phyloP scores from a whole-genome alignment of 2,888 invertebrate species.

The Coremacera marginata region DNA sequence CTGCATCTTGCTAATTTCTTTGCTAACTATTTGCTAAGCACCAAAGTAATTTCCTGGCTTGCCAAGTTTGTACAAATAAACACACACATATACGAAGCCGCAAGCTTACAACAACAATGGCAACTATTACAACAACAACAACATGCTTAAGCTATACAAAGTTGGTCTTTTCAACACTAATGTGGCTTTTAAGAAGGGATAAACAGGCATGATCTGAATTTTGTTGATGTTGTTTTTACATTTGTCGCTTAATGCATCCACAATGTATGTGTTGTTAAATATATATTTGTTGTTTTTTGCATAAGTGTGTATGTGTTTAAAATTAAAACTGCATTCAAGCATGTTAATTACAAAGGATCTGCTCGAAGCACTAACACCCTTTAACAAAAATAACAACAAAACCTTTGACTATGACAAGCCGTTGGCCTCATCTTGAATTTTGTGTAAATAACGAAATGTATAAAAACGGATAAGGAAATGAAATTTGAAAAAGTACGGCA shows the following conservation, averaged over 20 bases:
- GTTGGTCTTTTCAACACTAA: neutral
- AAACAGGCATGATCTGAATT: neutral
- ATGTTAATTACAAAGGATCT: slow-evolving; percentile 3
- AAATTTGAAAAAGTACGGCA: no score
- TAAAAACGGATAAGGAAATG: no score
- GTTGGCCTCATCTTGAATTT: no score
- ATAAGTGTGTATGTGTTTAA: neutral
- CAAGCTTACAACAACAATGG: slow-evolving; percentile 8
- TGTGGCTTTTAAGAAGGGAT: neutral
- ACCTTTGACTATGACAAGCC: no score
- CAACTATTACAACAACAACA: neutral
- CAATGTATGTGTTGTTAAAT: no score
- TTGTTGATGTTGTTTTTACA: neutral
- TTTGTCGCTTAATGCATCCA: neutral
- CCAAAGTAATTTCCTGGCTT: slow-evolving; percentile 45
- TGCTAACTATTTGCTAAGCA: slow-evolving; percentile 49
- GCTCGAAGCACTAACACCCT: neutral
- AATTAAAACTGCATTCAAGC: slow-evolving; percentile 6
- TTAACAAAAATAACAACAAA: no score
- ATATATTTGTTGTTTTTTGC: neutral
- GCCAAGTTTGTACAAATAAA: neutral
- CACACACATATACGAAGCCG: slow-evolving; percentile 7
- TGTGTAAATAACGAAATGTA: no score
- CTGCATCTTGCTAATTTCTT: slow-evolving; percentile 40
- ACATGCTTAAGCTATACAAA: slow-evolving; percentile 3